Evolutionary conservation across 2,797 vertebrate species (phyloP), one percentile per base, ranked within the genome.

Genomic region (Sebastes oblongus): DNA sequence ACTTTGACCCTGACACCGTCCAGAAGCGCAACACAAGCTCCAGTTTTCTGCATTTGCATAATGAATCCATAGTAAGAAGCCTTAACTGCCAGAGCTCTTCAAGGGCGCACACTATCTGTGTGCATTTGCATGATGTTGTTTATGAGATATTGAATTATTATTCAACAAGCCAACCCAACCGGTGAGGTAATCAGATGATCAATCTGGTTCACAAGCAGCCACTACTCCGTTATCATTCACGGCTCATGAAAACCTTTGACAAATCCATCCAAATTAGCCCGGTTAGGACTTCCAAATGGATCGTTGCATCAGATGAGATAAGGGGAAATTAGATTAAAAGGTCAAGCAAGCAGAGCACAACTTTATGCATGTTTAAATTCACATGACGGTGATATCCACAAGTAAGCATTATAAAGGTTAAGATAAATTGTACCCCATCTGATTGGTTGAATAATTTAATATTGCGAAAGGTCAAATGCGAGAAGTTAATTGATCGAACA

Each of bases 261-360:
- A 65, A 74, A 87, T 87, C 39, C 58, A 75, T 82, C 54, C 55
- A 85, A 82, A 83, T 87, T 66, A 81, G 72, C 60, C 66, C 62
- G 24, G 34, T 78, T 67, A 62, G 59, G 50, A 34, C 39, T 58
- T 83, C 12, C 36, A 65, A 82, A 77, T 77, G n/a, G 62, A 76
- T 74, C 8, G 22, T 32, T 16, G 64, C 62, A 32, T 73, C 58
- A 82, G 70, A 87, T 64, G 77, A 72, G 46, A 83, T 39, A 42
- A 9, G 61, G 66, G 55, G 78, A 85, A 87, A 89, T 86, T 58
- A 83, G 55, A 86, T 74, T 30, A 74, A 86, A 91, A 91, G 81
- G 85, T 91, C 82, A 87, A 29, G 67, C 68, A 70, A 61, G 50
- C 62, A 25, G 58, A 75, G 29, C 66, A 75, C 14, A 73, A 59